Base-by-base conservation (phyloP, 2,797 vertebrate genomes). In the Tokudaia tokunoshimensis region DNA sequence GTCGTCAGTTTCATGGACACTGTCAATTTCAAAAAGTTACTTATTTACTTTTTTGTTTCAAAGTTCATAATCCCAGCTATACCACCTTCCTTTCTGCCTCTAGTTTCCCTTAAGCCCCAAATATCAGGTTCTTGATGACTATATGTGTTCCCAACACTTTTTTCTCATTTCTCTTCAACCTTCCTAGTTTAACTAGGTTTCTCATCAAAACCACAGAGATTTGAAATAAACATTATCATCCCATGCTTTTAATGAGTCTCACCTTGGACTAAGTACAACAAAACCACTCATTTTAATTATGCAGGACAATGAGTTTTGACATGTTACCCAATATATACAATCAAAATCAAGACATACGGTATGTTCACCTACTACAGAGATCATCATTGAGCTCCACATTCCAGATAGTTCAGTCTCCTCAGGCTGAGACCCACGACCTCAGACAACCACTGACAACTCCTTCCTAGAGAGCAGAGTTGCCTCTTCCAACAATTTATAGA, bases 211-310 rank as follows among this genome's bases (percentile, higher is more conserved):
- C 7, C 37, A 41, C 29, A 52, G 31, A 75, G 24, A 75, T 59
- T 92, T 91, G 22, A 84, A 61, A 67, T 34, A 65, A 44, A 50
- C 24, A 34, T 50, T 65, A 52, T 72, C 59, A 93, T 41, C 34
- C 52, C 4, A 4, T 20, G 10, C 72, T 97, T 92, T 93, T n/a
- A 83, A 37, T 86, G 80, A 92, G 10, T 34, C 63, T 94, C 83
- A 86, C 84, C 31, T 72, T 72, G 94, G 12, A 82, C n/a, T 34
- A 95, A 86, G 20, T 19, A 85, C 44, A 81, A 83, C 20, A 79
- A 63, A 95, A 83, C 24, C 26, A 83, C 20, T 52, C 65, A 81
- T 24, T 89, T 86, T 37, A 72, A 44, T 57, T 65, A 70, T 26
- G 44, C 15, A 57, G 13, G 8, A 22, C 12, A 20, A n/a, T 87